Evolutionary conservation across 35 echinoderm and acorn worm species (phyloP).

Genomic region (Ophioderma brevispina): DNA sequence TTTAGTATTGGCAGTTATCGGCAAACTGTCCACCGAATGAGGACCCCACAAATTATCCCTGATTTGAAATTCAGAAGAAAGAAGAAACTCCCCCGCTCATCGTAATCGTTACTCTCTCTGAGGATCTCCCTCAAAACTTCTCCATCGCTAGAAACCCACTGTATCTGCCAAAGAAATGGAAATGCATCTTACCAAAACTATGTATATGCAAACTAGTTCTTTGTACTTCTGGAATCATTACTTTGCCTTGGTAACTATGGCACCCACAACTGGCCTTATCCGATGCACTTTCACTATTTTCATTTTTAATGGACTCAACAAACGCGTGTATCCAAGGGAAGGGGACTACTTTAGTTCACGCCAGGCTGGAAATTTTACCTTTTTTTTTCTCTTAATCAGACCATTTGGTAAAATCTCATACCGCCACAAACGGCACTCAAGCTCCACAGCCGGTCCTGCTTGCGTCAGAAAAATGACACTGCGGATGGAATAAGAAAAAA

Average conservation of each 20-base stretch:
- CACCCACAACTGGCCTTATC: not conserved
- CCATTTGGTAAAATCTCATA: not conserved
- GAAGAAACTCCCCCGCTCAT: not conserved
- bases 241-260: not conserved
- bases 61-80: not conserved
- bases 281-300: not conserved
- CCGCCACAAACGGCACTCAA: not conserved
- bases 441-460: not conserved
- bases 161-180: too few relatives aligned
- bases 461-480: not conserved
- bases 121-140: not conserved
- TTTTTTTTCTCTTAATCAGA: not conserved
- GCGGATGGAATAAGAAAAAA: not conserved
- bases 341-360: not conserved
- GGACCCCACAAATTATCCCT: not conserved
- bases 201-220: not conserved
- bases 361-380: not conserved
- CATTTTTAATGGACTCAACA: not conserved
- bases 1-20: not conserved
- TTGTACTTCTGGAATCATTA: not conserved
- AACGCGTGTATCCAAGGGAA: not conserved
- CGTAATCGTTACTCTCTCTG: not conserved
- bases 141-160: not conserved
- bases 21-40: slow-evolving; percentile 24
- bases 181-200: too few relatives aligned